Conservation (phyloP, 2,113 vertebrate genomes). For the Hiodon tergisus region DNA sequence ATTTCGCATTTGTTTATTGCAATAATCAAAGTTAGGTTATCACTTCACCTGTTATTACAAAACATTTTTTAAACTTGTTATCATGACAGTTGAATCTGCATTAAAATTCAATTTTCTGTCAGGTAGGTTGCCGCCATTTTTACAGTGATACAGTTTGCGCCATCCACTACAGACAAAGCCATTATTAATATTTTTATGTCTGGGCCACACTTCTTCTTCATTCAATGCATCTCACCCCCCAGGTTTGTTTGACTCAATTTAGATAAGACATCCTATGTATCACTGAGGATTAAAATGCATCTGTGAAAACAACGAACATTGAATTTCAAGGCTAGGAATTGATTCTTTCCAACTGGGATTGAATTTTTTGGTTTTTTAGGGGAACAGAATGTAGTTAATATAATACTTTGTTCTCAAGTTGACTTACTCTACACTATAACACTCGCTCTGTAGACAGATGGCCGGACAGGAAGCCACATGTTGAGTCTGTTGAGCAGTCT, state of each 20-base stretch:
- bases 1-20: constrained; percentile 45
- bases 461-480: no score
- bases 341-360: no score
- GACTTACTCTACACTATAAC: no score
- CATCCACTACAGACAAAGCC: not conserved
- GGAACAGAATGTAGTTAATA: no score
- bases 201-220: not conserved
- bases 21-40: constrained; percentile 41
- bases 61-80: constrained; percentile 29
- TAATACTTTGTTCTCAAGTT: no score
- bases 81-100: constrained; percentile 6
- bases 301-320: not conserved
- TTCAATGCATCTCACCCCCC: not conserved
- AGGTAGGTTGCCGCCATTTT: no score
- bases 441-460: no score
- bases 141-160: not conserved
- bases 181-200: no score
- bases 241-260: not conserved
- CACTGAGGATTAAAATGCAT: not conserved
- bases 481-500: no score
- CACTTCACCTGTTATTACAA: constrained; percentile 45
- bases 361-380: no score
- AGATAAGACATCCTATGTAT: not conserved
- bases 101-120: constrained; percentile 3
- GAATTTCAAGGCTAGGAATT: no score